A percentile compares a stretch with the other conserved stretches of the same genome.
Conservation (phyloP, 2,113 vertebrate species). For the Tachuris rubrigastra region DNA sequence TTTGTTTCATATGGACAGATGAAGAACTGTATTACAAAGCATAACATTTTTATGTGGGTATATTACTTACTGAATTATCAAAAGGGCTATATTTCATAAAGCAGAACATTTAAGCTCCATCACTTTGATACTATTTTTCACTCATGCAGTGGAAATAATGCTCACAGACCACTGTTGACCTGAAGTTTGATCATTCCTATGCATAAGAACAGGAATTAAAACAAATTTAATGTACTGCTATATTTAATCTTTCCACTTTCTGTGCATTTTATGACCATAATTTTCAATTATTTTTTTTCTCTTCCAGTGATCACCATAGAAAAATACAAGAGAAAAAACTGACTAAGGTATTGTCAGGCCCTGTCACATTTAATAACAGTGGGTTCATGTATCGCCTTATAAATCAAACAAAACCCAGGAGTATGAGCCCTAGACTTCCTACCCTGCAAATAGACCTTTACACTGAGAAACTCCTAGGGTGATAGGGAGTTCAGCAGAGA, state of each 20-base stretch:
- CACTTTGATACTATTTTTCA: background rate
- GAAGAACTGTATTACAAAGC: background rate
- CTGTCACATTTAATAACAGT: background rate
- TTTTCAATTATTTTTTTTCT: constrained; percentile 2
- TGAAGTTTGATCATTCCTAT: background rate
- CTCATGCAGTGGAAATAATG: background rate
- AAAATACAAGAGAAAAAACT: background rate
- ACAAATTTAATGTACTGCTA: background rate
- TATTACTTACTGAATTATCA: background rate
- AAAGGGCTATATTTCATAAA: background rate
- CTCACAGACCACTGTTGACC: background rate
- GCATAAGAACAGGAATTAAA: background rate
- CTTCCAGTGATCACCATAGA: background rate
- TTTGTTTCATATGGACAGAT: background rate
- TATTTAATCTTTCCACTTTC: background rate
- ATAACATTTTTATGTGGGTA: background rate
- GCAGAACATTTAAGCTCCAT: background rate
- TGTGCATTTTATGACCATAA: background rate
- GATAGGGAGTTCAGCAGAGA: background rate
- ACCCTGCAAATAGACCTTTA: background rate
- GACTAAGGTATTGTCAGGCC: background rate
- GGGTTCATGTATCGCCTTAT: background rate
- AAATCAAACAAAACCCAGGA: background rate
- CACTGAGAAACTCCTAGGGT: background rate
- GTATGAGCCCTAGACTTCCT: background rate